These are phyloP conservation scores for Bostrychus sinensis DNA, from an alignment of 2,113 vertebrate species.

Conservation along the genomic window DNA sequence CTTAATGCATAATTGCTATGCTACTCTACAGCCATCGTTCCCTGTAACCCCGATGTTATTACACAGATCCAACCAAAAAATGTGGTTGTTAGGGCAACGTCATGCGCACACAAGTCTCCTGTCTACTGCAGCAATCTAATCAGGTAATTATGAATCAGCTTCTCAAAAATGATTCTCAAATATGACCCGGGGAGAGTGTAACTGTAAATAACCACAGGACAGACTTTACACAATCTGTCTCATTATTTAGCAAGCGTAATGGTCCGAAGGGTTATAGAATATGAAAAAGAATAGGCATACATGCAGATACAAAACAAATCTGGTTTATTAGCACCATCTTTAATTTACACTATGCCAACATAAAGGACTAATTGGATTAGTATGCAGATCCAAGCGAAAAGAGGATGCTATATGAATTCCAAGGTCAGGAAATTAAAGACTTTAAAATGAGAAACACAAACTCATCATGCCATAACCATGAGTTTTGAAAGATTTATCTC, in stretches of 20 bases:
- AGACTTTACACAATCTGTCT: conserved; percentile 47
- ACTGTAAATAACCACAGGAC: conserved; percentile 49
- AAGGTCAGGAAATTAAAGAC: conserved; percentile 58
- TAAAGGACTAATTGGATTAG: conserved; percentile 58
- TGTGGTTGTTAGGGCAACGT: conserved; percentile 59
- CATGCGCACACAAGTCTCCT: conserved; percentile 35
- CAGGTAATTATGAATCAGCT: conserved; percentile 56
- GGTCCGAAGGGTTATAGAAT: conserved; percentile 32
- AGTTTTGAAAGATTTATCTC: not conserved
- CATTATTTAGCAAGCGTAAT: conserved; percentile 31
- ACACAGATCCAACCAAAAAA: too few relatives aligned
- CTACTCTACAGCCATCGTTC: too few relatives aligned
- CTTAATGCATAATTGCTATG: too few relatives aligned
- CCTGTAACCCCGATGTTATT: too few relatives aligned
- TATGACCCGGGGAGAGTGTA: conserved; percentile 36
- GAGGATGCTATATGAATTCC: conserved; percentile 35
- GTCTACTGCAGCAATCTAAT: conserved; percentile 52
- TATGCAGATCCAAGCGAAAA: conserved; percentile 36
- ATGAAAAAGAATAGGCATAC: conserved; percentile 5
- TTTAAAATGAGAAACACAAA: conserved; percentile 52
- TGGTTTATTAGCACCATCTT: conserved; percentile 19
- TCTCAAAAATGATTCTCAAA: conserved; percentile 34
- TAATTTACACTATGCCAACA: conserved; percentile 21
- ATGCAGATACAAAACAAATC: too few relatives aligned
- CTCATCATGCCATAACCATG: conserved; percentile 14